phyloP scores from a whole-genome alignment of 2,797 vertebrate genomes.

The Cyclura pinguis region DNA sequence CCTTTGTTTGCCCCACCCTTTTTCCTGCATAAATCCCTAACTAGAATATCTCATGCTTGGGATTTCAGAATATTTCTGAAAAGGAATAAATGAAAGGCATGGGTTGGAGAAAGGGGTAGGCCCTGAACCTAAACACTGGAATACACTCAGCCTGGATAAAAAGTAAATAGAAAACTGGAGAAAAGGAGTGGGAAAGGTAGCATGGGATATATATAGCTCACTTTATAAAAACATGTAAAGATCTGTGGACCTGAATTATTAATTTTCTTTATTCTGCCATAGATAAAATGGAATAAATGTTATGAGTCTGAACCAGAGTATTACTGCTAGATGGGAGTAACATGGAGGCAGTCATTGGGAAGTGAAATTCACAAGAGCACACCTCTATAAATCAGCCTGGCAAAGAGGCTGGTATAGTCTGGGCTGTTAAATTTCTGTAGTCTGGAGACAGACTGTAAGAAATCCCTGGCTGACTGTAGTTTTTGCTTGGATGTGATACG shows the following conservation, averaged over 20 bases:
- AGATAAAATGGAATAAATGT: conserved; percentile 47
- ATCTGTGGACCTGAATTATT: conserved; percentile 30
- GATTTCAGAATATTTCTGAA: not conserved
- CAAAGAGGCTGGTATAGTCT: conserved; percentile 17
- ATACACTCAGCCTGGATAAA: not conserved
- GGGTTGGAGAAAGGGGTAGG: not conserved
- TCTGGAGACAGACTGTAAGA: not conserved
- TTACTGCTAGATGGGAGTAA: not conserved
- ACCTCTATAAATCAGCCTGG: conserved; percentile 52
- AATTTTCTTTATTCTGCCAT: conserved; percentile 25
- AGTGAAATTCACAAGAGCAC: conserved; percentile 38
- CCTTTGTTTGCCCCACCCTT: not conserved
- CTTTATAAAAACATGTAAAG: conserved; percentile 43
- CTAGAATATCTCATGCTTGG: not conserved
- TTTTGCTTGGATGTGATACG: not conserved
- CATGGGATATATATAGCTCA: not conserved
- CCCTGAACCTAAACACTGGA: not conserved
- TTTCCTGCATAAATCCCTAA: not conserved
- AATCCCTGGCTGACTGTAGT: conserved; percentile 3
- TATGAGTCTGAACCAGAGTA: conserved; percentile 22
- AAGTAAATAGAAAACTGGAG: not conserved
- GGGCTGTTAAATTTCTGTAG: not conserved
- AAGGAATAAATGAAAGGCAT: not conserved
- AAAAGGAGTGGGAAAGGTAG: conserved; percentile 6
- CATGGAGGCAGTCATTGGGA: conserved; percentile 42